phyloP scores from a whole-genome alignment of 2,797 vertebrate genomes.

The Enteromius paludinosus region DNA sequence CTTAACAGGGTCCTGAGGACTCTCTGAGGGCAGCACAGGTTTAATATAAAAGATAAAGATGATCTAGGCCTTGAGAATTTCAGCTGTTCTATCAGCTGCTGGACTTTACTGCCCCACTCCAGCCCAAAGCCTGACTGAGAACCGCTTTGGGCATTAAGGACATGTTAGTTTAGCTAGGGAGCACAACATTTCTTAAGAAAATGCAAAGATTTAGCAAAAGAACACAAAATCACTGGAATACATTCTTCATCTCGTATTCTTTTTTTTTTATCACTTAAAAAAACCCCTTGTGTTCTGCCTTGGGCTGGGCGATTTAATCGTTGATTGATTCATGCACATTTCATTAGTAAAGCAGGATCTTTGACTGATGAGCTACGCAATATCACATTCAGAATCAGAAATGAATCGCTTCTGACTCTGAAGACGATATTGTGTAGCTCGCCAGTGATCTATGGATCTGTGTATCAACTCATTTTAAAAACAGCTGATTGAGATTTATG shows the following conservation, averaged over 20 bases:
- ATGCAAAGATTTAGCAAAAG: neutral
- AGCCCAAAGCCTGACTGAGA: neutral
- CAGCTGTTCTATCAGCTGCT: slow-evolving; percentile 17
- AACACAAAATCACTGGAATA: neutral
- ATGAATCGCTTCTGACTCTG: too few species aligned
- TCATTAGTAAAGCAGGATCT: too few species aligned
- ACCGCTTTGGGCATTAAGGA: neutral
- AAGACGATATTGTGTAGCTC: too few species aligned
- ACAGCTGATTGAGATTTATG: too few species aligned
- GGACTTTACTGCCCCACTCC: neutral
- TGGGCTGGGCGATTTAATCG: too few species aligned
- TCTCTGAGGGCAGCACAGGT: neutral
- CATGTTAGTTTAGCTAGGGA: neutral
- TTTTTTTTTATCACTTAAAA: too few species aligned
- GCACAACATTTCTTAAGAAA: too few species aligned
- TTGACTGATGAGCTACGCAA: too few species aligned
- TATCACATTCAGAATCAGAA: too few species aligned
- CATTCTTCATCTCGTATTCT: neutral
- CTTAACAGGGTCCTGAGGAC: neutral
- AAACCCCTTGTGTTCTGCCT: neutral
- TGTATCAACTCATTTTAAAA: too few species aligned
- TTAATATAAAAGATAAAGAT: neutral
- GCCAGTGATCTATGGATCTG: too few species aligned
- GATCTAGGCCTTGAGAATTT: neutral
- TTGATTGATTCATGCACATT: too few species aligned